phyloP scores from a whole-genome alignment of 2,113 vertebrate genomes.

The Menidia beryllina region DNA sequence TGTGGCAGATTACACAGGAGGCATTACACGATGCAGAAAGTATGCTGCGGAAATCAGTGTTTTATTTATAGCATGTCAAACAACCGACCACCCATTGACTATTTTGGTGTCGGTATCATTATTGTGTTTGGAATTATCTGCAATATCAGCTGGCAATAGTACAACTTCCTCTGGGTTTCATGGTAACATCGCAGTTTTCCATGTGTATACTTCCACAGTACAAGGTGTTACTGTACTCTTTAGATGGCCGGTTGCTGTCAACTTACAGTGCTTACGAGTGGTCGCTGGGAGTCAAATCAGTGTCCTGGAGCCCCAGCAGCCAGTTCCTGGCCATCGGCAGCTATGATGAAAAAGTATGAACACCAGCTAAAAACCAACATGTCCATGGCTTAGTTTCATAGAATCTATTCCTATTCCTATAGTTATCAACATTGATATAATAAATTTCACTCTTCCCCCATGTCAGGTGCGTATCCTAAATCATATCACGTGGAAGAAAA shows the following conservation, averaged over 20 bases:
- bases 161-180: too few relatives aligned
- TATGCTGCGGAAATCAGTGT: too few relatives aligned
- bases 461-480: constrained; percentile 92
- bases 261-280: constrained; percentile 90
- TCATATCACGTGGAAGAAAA: constrained; percentile 95
- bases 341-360: constrained; percentile 92
- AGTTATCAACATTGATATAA: neutral
- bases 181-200: neutral
- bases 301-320: constrained; percentile 95
- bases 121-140: too few relatives aligned
- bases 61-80: neutral
- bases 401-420: too few relatives aligned
- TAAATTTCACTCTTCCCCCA: neutral
- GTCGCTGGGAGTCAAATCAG: constrained; percentile 91
- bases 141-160: too few relatives aligned
- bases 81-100: neutral
- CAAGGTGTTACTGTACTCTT: constrained; percentile 92
- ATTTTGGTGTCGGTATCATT: neutral
- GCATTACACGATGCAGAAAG: neutral
- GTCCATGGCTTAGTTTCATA: too few relatives aligned
- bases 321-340: constrained; percentile 96
- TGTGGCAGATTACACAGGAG: too few relatives aligned
- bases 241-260: constrained; percentile 92
- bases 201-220: constrained; percentile 81
- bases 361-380: neutral